These are phyloP conservation scores for Hofmannophila pseudospretella DNA, from an alignment of 2,888 invertebrate species.

Conservation along the genomic window DNA sequence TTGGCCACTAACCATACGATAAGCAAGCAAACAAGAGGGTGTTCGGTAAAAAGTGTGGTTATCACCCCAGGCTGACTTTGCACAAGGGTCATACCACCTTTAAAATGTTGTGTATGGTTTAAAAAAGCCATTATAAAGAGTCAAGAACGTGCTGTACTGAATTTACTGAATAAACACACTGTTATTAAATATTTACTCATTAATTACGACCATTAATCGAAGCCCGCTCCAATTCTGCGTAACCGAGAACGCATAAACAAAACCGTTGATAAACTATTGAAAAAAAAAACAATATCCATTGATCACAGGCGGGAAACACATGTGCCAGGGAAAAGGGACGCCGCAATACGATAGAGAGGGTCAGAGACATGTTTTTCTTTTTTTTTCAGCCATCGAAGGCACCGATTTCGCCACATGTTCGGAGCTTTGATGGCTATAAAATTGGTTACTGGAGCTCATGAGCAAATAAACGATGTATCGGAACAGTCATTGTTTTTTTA, in stretches of 20 bases:
- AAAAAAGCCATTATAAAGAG: no score
- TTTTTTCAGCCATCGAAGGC: slow-evolving; percentile 33
- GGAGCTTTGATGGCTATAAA: slow-evolving; percentile 36
- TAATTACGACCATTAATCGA: not conserved
- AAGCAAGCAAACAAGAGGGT: no score
- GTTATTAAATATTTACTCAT: slow-evolving; percentile 8
- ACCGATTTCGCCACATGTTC: slow-evolving; percentile 63
- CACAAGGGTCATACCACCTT: no score
- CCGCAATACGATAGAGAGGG: slow-evolving; percentile 31
- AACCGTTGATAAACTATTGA: slow-evolving; percentile 30
- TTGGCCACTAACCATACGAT: no score
- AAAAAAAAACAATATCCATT: slow-evolving; percentile 57
- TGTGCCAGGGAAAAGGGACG: slow-evolving; percentile 42
- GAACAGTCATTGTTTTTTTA: slow-evolving; percentile 13
- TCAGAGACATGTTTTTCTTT: slow-evolving; percentile 29
- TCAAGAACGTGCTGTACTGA: no score
- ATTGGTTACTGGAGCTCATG: slow-evolving; percentile 27
- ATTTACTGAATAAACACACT: no score
- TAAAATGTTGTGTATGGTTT: no score
- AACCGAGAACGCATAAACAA: slow-evolving; percentile 8
- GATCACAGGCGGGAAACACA: slow-evolving; percentile 59
- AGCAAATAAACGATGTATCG: slow-evolving; percentile 21
- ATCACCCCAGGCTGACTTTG: no score
- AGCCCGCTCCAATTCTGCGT: slow-evolving; percentile 1
- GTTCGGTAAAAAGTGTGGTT: no score